Conservation (phyloP, 1,140 invertebrate species). For the Wasmannia auropunctata region DNA sequence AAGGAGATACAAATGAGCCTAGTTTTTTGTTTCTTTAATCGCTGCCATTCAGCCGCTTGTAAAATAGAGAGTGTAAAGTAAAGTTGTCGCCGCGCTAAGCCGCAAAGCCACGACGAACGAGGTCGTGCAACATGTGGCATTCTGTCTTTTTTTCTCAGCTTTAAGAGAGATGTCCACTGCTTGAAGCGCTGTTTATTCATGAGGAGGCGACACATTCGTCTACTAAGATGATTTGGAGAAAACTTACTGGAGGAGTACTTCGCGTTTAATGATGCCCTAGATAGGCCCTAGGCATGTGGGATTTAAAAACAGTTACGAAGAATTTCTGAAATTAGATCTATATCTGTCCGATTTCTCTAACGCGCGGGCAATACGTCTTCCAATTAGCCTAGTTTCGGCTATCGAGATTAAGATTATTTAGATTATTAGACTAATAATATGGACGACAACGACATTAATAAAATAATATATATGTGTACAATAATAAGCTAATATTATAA, state of each 20-base stretch:
- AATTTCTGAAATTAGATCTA: not conserved
- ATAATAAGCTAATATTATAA: constrained; percentile 9
- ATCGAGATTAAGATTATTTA: not conserved
- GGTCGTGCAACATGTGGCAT: constrained; percentile 59
- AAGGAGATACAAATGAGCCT: not conserved
- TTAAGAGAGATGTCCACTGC: constrained; percentile 39
- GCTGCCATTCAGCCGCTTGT: not conserved
- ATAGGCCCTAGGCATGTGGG: not conserved
- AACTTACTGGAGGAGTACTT: constrained; percentile 8
- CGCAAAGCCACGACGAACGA: constrained; percentile 29
- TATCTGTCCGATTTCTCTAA: not conserved
- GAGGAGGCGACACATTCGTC: constrained; percentile 29
- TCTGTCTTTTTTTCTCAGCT: constrained; percentile 6
- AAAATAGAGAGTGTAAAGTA: constrained; percentile 53
- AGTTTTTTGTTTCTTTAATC: constrained; percentile 33
- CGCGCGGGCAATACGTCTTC: not conserved
- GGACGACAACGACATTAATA: not conserved
- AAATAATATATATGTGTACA: not conserved
- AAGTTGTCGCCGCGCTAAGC: not conserved
- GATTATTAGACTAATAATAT: not conserved
- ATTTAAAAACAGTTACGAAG: not conserved
- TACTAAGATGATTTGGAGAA: constrained; percentile 40
- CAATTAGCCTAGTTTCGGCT: not conserved
- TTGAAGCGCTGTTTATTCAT: constrained; percentile 32
- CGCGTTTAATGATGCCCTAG: not conserved